Evolutionary conservation across 2,113 vertebrate species (phyloP).

Genomic region (Melozone crissalis): DNA sequence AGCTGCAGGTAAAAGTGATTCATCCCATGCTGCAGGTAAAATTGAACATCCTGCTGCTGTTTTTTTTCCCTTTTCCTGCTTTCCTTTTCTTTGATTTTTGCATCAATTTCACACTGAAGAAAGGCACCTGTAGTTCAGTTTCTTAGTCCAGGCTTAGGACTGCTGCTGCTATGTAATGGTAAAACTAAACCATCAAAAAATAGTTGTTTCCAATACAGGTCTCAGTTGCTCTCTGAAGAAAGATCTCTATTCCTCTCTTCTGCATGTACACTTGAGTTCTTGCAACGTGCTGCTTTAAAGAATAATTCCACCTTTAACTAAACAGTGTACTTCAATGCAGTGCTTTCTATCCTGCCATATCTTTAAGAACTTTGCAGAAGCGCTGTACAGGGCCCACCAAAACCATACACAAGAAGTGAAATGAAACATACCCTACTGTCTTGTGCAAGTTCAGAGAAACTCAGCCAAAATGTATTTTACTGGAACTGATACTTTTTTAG

Average conservation of each 20-base stretch:
- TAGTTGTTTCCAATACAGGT: background rate
- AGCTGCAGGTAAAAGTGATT: background rate
- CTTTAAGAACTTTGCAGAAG: background rate
- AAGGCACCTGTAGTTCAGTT: background rate
- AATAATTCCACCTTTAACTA: background rate
- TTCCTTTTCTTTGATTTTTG: background rate
- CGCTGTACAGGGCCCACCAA: background rate
- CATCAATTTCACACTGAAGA: background rate
- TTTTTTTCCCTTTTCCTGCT: background rate
- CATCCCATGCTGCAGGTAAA: background rate
- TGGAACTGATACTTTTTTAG: background rate
- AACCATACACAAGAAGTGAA: background rate
- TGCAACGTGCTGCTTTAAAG: background rate
- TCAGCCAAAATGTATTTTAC: background rate
- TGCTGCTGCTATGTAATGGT: background rate
- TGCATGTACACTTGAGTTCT: background rate
- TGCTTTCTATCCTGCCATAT: background rate
- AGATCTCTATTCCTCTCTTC: background rate
- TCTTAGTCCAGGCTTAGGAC: background rate
- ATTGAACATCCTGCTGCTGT: background rate
- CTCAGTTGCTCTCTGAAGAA: background rate
- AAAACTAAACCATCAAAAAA: background rate
- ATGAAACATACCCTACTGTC: fast-evolving
- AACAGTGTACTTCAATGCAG: background rate
- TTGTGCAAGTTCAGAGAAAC: background rate